Evolutionary conservation across 2,113 vertebrate species (phyloP), one percentile per base, ranked within the genome.

Genomic region (Talpa occidentalis): DNA sequence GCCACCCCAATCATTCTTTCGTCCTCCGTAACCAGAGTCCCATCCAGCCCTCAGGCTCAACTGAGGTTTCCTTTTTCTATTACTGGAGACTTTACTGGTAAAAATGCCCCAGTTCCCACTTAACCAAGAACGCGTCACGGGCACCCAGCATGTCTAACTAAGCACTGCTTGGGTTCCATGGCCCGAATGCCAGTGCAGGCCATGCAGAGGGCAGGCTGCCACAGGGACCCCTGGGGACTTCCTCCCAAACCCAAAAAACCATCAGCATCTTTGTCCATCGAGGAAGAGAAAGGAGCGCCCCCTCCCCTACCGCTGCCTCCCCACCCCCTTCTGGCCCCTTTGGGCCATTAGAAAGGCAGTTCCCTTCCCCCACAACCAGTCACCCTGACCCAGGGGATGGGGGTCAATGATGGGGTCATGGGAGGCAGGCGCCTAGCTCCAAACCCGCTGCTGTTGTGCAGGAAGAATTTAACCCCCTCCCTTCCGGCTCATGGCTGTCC

Each of bases 391-490:
- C 78, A 69, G 62, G 62, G 83, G 91, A 88, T 44, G 83, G 66
- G 84, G 95, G 95, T 96, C 93, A 95, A 5, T 10, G 59, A 79
- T 17, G 59, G 94, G 97, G 94, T 96, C 95, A 96, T n/a, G 56
- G 52, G 49, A 92, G 74, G 94, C 5, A 93, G 77, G 92, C 6
- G 4, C 78, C 86, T 44, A 69, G 86, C 88, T 87, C 91, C 78
- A 94, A 94, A 88, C 54, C 67, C 56, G 66, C 94, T 3, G 49
- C 93, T n/a, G 70, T 30, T 0, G 37, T 73, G 60, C 28, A 91
- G 56, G 56, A 94, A 83, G 86, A 94, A 90, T 93, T 97, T 96
- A 97, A 97, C 96, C 80, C 95, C 92, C 87, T 92, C 86, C 67
- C 72, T 94, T 76, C 97, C 11, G 0, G 94, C 44, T 49, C 22